Percentiles rank a stretch among this genome's conserved stretches.
Conservation (phyloP, 1,140 invertebrate species). For the Bombus ignitus region DNA sequence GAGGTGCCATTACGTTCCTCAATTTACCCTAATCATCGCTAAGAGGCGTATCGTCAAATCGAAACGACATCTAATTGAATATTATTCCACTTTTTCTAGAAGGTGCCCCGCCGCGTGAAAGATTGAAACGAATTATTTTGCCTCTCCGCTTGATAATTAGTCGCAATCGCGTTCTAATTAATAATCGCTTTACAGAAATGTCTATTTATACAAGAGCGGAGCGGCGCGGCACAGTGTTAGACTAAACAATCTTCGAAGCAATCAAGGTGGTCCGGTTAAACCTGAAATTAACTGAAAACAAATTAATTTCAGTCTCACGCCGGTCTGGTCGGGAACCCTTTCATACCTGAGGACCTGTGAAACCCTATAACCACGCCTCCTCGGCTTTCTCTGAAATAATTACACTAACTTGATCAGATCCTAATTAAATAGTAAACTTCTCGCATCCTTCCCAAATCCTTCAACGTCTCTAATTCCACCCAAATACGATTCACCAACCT, state of each 20-base stretch:
- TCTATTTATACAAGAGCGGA: slow-evolving; percentile 11
- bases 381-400: slow-evolving; percentile 42
- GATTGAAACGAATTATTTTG: slow-evolving; percentile 27
- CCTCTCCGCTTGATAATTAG: slow-evolving; percentile 4
- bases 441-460: not conserved
- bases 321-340: slow-evolving; percentile 35
- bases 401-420: slow-evolving; percentile 46
- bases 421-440: slow-evolving; percentile 47
- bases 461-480: not conserved
- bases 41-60: not conserved
- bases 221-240: not conserved
- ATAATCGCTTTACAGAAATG: slow-evolving; percentile 35
- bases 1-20: not conserved
- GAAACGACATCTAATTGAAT: not conserved
- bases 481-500: not conserved
- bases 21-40: no score
- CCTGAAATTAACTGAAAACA: slow-evolving; percentile 58
- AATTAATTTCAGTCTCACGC: slow-evolving; percentile 61
- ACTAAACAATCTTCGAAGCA: slow-evolving; percentile 46
- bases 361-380: slow-evolving; percentile 34
- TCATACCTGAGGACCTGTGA: slow-evolving; percentile 37
- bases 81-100: not conserved
- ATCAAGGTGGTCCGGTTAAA: slow-evolving; percentile 55
- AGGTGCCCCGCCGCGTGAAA: not conserved
- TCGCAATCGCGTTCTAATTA: slow-evolving; percentile 37